Base-by-base conservation (phyloP, 2,888 invertebrate species). In the Maniola hyperantus region DNA sequence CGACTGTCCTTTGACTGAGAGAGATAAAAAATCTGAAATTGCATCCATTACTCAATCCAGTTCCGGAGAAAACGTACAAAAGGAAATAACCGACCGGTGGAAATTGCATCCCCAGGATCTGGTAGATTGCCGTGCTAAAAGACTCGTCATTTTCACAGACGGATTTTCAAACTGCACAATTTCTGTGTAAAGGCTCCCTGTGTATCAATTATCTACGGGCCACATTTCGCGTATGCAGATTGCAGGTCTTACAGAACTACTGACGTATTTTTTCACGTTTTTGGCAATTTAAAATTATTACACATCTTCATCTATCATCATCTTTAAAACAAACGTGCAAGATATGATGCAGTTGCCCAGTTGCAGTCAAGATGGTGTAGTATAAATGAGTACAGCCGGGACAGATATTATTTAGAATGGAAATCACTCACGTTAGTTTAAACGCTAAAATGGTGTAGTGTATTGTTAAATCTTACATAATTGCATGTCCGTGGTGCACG, bases 111-210 rank as follows among this genome's bases (percentile, higher is more conserved):
- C 42, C 55, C 55, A 10, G 39, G 57, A 57, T 57, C 39, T 42
- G 57, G 6, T 39, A 57, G 57, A 57, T 57, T 57, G 57, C 36
- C 55, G 42, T 6, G 57, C 57, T 57, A 42, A 57, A 57, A 42
- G 57, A 57, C 57, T 42, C 20, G 42, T 20, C 39, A 42, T 42
- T 42, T 42, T 42, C 69, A 74, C 0, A 80, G 59, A 53, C 74
- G 59, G 18, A 69, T 50, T 10, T 80, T 78, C 0, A 69, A 72
- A 36, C 80, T 76, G 36, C 77, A 78, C 79, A 94, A 94, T 72
- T 85, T 96, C 50, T 95, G 96, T 77, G 89, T 95, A 34, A 44
- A 53, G 57, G 13, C 5, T 11, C 55, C 15, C 8, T 39, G 15
- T 13, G 20, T 26, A 18, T 57, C 42, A 57, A 5, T 15, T 54